Evolutionary conservation across 1,140 invertebrate genomes (phyloP), one percentile per base, ranked within the genome.

Genomic region (Drosophila tani): DNA sequence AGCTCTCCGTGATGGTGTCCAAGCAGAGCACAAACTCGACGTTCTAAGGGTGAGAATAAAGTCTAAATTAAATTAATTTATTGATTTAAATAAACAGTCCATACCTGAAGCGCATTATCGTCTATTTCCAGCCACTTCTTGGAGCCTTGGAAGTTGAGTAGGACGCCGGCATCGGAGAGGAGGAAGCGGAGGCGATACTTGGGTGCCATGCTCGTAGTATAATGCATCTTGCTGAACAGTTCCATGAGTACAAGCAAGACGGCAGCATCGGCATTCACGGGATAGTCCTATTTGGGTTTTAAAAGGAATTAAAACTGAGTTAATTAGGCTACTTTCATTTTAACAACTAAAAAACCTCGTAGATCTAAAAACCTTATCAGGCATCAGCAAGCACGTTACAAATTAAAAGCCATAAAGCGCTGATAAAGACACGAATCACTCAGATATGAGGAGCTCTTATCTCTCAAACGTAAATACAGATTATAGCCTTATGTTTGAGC

Each of bases 121-220:
- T 99, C 98, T 32, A 69, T 51, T 63, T 86, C 82, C 11, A 99
- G 94, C 97, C 98, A 99, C 87, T 98, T 98, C 94, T 99, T 99
- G 43, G 97, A 97, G 24, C 98, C 98, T 91, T 98, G 97, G 91
- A 98, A 99, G 94, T 99, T 99, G 19, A 98, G 95, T 0, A 95
- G 88, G 93, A 99, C 98, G 15, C 99, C 99, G 68, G 95, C 97
- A 43, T 98, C 98, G 51, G 98, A 96, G 21, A 99, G 93, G 32
- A 99, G 94, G 92, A 99, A 99, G 12, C 99, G 92, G 12, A 99
- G 92, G 91, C 99, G 98, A 81, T 96, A 96, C 69, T 95, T 96
- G 8, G 98, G 97, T 79, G 97, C 95, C 47, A 97, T 97, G 82
- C 96, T 95, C 9, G 95, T 93, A 51, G 95, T 96, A 6, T 96